Evolutionary conservation across 1,140 invertebrate genomes (phyloP).

Genomic region (Tetranychus urticae): DNA sequence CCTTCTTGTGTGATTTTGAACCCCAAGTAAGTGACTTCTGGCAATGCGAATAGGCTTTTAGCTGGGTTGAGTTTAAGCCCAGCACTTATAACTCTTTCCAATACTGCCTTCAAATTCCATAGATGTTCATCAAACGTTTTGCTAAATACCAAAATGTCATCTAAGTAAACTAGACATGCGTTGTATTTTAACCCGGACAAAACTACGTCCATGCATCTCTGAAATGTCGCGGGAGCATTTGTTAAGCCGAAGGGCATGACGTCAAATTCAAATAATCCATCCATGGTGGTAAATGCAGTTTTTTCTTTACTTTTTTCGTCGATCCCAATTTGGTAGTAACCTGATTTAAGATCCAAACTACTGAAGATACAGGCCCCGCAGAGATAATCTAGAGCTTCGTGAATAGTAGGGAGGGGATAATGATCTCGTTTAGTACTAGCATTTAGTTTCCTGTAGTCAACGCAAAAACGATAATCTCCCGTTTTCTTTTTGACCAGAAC

Average conservation of each 20-base stretch:
- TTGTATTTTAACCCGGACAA: constrained; percentile 15
- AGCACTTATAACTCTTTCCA: constrained; percentile 1
- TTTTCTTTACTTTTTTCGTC: constrained; percentile 23
- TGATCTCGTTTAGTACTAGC: constrained; percentile 19
- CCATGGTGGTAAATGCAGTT: constrained; percentile 18
- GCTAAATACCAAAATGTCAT: constrained; percentile 21
- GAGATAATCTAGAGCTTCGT: not conserved
- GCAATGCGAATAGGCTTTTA: constrained; percentile 7
- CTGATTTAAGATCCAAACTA: constrained; percentile 12
- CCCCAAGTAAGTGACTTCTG: constrained; percentile 5
- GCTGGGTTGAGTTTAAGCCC: constrained; percentile 1
- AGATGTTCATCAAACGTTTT: not conserved
- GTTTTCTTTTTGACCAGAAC: constrained; percentile 24
- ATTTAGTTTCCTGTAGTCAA: constrained; percentile 26
- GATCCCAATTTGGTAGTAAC: too few species aligned
- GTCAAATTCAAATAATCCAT: constrained; percentile 18
- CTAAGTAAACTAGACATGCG: constrained; percentile 13
- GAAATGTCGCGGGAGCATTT: constrained; percentile 23
- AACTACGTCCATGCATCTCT: constrained; percentile 25
- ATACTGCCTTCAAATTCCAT: not conserved
- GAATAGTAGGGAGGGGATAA: constrained; percentile 27
- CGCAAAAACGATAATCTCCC: constrained; percentile 22
- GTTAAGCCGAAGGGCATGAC: constrained; percentile 24
- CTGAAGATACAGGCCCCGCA: not conserved
- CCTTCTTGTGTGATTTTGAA: constrained; percentile 13